phyloP scores from a whole-genome alignment of 2,113 vertebrate species.

The Ictalurus furcatus region DNA sequence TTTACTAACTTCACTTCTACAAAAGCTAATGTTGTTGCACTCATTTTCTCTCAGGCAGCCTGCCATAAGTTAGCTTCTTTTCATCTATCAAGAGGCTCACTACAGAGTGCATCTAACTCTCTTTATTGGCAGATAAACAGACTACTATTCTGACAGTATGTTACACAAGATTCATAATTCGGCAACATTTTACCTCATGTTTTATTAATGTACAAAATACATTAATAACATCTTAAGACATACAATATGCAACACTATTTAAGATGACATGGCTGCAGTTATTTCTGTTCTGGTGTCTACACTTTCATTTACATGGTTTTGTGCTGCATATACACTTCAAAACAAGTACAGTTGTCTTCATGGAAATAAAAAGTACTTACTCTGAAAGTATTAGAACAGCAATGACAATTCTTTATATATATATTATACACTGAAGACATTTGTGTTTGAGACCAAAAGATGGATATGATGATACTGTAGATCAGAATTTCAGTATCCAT shows the following conservation, averaged over 20 bases:
- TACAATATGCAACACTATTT: not conserved
- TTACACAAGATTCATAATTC: not conserved
- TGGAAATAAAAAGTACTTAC: no score
- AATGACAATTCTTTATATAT: no score
- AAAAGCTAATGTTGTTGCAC: conserved; percentile 66
- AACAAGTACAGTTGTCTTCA: not conserved
- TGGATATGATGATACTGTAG: no score
- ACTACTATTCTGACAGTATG: conserved; percentile 66
- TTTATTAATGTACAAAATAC: not conserved
- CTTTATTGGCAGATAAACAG: conserved; percentile 65
- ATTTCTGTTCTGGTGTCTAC: not conserved
- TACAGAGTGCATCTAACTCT: conserved; percentile 68
- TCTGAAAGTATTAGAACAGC: no score
- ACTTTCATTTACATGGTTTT: not conserved
- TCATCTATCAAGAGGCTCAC: conserved; percentile 77
- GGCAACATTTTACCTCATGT: not conserved
- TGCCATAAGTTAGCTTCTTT: conserved; percentile 75
- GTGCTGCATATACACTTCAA: not conserved
- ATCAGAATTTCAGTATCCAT: no score
- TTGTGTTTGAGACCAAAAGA: no score
- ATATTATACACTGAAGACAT: no score
- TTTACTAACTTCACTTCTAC: conserved; percentile 63
- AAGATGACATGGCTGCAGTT: not conserved
- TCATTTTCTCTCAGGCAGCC: conserved; percentile 64
- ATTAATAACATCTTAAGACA: not conserved